Evolutionary conservation across 1,140 invertebrate genomes (phyloP).

Genomic region (Brevipalpus yothersi): DNA sequence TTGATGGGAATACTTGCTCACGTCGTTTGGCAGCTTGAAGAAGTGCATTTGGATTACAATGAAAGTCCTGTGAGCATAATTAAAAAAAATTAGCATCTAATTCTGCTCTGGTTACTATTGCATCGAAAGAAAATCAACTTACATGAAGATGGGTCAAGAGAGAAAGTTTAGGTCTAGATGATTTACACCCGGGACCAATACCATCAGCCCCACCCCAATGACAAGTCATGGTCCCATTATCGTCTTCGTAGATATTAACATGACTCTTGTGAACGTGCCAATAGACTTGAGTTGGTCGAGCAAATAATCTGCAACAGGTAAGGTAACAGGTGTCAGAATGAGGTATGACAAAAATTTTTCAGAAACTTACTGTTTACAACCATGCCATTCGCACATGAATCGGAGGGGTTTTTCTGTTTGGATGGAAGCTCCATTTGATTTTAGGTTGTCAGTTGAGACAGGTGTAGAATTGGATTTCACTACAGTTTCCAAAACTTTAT

Average conservation of each 20-base stretch:
- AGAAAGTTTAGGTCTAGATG: constrained; percentile 34
- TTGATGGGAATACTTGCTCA: constrained; percentile 30
- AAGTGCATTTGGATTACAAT: constrained; percentile 7
- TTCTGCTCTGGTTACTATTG: background rate
- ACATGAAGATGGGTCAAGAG: constrained; percentile 57
- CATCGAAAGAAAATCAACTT: background rate
- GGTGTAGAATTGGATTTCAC: background rate
- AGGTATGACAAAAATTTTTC: constrained; percentile 6
- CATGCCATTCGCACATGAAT: constrained; percentile 72
- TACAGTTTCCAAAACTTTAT: no score
- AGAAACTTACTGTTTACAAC: constrained; percentile 44
- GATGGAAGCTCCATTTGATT: background rate
- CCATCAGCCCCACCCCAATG: constrained; percentile 8
- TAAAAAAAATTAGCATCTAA: background rate
- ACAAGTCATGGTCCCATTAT: background rate
- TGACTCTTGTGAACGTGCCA: constrained; percentile 7
- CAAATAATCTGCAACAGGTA: constrained; percentile 6
- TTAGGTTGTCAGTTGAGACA: background rate
- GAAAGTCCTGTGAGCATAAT: constrained; percentile 8
- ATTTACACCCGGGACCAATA: constrained; percentile 8
- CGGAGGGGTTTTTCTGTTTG: constrained; percentile 13
- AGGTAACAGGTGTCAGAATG: background rate
- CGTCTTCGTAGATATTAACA: background rate
- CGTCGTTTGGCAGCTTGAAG: constrained; percentile 24
- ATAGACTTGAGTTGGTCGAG: constrained; percentile 4